Base-by-base conservation (phyloP, 2,797 vertebrate genomes). In the Saxicola maurus region DNA sequence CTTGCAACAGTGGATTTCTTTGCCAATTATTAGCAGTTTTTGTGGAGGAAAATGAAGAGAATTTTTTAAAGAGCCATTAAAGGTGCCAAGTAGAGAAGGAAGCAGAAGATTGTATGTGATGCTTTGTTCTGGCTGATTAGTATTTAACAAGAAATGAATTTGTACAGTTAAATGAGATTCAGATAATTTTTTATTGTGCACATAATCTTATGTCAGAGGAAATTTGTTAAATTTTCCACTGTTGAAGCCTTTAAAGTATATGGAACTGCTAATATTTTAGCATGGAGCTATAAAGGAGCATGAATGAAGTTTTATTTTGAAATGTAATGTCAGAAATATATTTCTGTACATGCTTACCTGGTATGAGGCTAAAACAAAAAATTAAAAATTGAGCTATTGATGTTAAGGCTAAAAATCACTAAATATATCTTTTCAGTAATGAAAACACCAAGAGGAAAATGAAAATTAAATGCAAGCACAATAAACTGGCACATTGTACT, bases 381-480 rank as follows among this genome's bases (percentile, higher is more conserved):
- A 53, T 78, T 91, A 5, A 64, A 45, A 90, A 75, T 59, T 6
- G 53, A 91, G 42, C 16, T 71, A 71, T 31, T 64, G 38, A 52
- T 82, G 66, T 71, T 90, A 68, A 87, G 60, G 51, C 57, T 90
- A 73, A 92, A 94, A 87, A 60, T 83, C 53, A 88, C 30, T 51
- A 81, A 72, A 64, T 19, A 25, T 33, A 18, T 33, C 19, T 62
- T 89, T 91, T 83, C 68, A 82, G 60, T 83, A 66, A 79, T 66
- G 83, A 92, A 80, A 93, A 53, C 35, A 79, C 74, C 27, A 52
- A 86, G 33, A 51, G 61, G n/a, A 91, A 83, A 83, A 94, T 69
- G 37, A 78, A 95, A 95, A 87, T 91, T 40, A 94, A 91, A 85
- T 87, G 55, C n/a, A 82, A 77, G 48, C 69, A 93, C 78, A 93